These are phyloP conservation scores for Drosophila koepferae DNA, from an alignment of 2,888 invertebrate genomes.

Conservation along the genomic window DNA sequence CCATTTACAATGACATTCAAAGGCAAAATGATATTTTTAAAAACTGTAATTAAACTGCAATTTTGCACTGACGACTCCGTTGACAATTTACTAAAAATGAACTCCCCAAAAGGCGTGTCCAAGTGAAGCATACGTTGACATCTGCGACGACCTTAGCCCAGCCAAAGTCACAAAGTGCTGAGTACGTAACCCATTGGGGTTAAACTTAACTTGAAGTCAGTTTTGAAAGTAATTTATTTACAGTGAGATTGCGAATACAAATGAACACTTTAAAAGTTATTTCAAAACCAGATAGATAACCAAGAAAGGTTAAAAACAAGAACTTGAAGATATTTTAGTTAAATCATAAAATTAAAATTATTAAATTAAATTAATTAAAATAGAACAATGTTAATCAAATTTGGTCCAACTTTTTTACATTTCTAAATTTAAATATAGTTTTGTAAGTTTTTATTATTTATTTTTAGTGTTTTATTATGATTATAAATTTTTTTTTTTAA, in stretches of 20 bases:
- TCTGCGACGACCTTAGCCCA: conserved; percentile 42
- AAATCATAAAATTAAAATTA: too few species aligned
- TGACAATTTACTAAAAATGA: conserved; percentile 57
- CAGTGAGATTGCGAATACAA: conserved; percentile 12
- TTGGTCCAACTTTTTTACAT: too few species aligned
- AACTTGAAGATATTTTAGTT: not conserved
- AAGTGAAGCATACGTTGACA: conserved; percentile 32
- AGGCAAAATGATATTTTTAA: conserved; percentile 50
- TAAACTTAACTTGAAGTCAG: conserved; percentile 30
- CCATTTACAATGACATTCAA: conserved; percentile 56
- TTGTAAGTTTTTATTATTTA: too few species aligned
- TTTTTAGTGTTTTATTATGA: too few species aligned
- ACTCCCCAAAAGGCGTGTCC: conserved; percentile 25
- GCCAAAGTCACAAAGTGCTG: conserved; percentile 44
- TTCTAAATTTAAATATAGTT: too few species aligned
- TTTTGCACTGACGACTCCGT: conserved; percentile 53
- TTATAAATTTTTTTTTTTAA: too few species aligned
- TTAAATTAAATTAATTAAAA: too few species aligned
- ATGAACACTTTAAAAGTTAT: conserved; percentile 11
- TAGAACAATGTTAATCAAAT: too few species aligned
- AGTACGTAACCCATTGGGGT: not conserved
- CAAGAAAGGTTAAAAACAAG: not conserved
- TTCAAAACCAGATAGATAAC: not conserved
- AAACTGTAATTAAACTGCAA: conserved; percentile 68
- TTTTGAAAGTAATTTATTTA: conserved; percentile 19